These are phyloP conservation scores for Spinibarbus caldwelli DNA, from an alignment of 2,797 vertebrate genomes.

Conservation along the genomic window DNA sequence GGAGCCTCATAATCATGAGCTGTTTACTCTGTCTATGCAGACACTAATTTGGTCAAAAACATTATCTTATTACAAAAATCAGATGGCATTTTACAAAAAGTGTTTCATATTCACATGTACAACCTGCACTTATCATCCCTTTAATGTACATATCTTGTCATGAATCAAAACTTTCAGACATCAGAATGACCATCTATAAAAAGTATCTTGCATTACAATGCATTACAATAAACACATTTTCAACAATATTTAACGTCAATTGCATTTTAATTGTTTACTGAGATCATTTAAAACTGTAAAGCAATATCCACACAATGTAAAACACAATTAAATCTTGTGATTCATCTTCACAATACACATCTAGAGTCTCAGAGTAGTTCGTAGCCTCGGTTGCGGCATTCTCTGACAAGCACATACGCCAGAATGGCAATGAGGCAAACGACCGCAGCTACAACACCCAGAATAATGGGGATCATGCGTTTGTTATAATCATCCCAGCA, in stretches of 20 bases:
- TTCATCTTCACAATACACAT: background rate
- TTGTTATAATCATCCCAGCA: slow-evolving; percentile 82
- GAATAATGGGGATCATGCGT: slow-evolving; percentile 72
- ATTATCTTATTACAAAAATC: background rate
- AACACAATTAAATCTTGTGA: background rate
- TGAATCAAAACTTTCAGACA: background rate
- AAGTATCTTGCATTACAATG: no score
- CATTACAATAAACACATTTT: no score
- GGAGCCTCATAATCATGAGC: no score
- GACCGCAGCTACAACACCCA: slow-evolving; percentile 75
- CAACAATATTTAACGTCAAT: background rate
- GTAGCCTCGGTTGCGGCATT: slow-evolving; percentile 76
- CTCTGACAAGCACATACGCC: slow-evolving; percentile 79
- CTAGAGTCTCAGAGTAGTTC: slow-evolving; percentile 75
- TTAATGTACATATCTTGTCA: background rate
- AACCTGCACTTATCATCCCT: background rate
- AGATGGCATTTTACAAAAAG: background rate
- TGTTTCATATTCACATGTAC: background rate
- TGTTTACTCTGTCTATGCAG: background rate
- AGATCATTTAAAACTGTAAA: slow-evolving; percentile 8
- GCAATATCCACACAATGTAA: slow-evolving; percentile 8
- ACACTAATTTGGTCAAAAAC: background rate
- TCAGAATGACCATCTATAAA: background rate
- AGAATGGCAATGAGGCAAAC: slow-evolving; percentile 76
- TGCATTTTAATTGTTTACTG: background rate